Evolutionary conservation across 2,113 vertebrate genomes (phyloP).

Genomic region (Varanus salvator): DNA sequence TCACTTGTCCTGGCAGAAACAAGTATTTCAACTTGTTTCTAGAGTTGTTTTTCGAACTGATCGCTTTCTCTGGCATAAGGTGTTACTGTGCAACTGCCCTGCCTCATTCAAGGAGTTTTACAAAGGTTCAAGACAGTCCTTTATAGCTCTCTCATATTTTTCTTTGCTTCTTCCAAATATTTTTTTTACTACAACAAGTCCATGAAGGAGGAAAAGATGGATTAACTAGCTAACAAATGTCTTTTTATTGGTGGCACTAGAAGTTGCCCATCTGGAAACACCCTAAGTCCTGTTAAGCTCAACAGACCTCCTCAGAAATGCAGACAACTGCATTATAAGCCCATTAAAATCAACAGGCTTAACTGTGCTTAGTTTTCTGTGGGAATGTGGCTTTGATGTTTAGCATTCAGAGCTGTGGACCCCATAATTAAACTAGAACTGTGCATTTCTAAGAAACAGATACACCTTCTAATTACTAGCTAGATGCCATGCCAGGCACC

Average conservation of each 20-base stretch:
- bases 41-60: too few species aligned
- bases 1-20: too few species aligned
- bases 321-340: background rate
- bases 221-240: background rate
- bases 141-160: background rate
- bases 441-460: background rate
- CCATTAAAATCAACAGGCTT: background rate
- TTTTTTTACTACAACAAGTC: too few species aligned
- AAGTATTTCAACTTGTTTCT: too few species aligned
- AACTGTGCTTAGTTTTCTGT: background rate
- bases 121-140: background rate
- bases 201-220: background rate
- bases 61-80: too few species aligned
- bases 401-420: background rate
- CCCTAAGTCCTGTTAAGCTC: background rate
- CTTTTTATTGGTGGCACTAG: background rate
- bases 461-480: too few species aligned
- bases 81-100: background rate
- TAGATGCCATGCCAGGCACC: background rate
- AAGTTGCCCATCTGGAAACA: background rate
- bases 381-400: background rate
- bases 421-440: background rate
- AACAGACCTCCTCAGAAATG: background rate
- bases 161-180: too few species aligned
- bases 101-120: background rate